Evolutionary conservation across 1,140 invertebrate species (phyloP).

Genomic region (Lasaia peninsularis): DNA sequence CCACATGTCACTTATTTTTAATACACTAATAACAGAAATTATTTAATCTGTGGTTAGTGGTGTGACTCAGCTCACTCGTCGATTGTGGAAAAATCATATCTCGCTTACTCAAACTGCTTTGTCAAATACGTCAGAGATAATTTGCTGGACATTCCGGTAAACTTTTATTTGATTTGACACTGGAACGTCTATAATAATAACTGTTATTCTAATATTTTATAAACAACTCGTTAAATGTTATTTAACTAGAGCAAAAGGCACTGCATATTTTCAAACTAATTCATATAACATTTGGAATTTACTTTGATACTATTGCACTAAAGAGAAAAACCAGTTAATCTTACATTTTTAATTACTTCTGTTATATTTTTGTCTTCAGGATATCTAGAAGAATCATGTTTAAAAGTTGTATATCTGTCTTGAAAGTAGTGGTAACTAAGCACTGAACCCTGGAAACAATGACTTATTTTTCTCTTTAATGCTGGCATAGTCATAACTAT

Average conservation of each 20-base stretch:
- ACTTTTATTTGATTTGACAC: neutral
- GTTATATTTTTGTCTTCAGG: too few relatives aligned
- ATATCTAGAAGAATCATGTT: conserved; percentile 4
- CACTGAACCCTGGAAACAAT: too few relatives aligned
- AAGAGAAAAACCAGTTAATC: too few relatives aligned
- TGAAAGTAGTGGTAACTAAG: too few relatives aligned
- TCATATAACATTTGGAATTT: conserved; percentile 37
- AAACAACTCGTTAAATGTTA: conserved; percentile 10
- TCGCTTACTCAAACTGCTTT: neutral
- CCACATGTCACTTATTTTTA: conserved; percentile 21
- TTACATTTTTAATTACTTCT: too few relatives aligned
- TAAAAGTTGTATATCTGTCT: too few relatives aligned
- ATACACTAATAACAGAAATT: neutral
- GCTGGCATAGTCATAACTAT: too few relatives aligned
- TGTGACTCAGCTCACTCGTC: conserved; percentile 37
- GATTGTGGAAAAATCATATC: neutral
- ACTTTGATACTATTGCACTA: conserved; percentile 21
- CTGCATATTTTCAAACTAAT: conserved; percentile 47
- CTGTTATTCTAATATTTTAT: too few relatives aligned
- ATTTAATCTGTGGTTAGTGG: conserved; percentile 20
- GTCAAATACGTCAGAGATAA: too few relatives aligned
- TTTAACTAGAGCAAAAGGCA: conserved; percentile 58
- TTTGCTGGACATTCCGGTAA: neutral
- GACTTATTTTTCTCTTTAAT: too few relatives aligned
- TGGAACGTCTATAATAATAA: conserved; percentile 26